A percentile compares a stretch with the other conserved stretches of the same genome.
Evolutionary conservation across 2,113 vertebrate genomes (phyloP).

Genomic region (Labrus mixtus): DNA sequence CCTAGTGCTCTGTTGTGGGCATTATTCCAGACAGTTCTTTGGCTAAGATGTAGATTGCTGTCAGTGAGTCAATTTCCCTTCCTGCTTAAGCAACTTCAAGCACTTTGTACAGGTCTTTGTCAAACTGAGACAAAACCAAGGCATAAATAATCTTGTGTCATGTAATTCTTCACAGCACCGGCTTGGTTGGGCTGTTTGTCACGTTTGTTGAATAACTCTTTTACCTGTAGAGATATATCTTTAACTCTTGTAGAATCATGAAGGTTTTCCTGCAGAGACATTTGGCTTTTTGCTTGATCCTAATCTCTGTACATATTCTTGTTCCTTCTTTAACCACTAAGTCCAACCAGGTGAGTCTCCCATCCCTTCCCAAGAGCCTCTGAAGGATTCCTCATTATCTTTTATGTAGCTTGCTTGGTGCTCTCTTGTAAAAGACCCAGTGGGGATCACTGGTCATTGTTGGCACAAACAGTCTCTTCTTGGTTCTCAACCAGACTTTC

Average conservation of each 20-base stretch:
- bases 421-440: background rate
- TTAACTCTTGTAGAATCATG: background rate
- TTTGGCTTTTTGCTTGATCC: background rate
- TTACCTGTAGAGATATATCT: background rate
- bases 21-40: background rate
- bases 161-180: too few relatives aligned
- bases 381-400: background rate
- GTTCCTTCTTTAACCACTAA: background rate
- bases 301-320: too few relatives aligned
- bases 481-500: background rate
- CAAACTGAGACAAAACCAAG: background rate
- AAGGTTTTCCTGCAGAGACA: background rate
- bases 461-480: background rate
- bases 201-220: background rate
- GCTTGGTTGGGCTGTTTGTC: background rate
- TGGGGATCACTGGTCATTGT: background rate
- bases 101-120: background rate
- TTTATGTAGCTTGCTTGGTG: background rate
- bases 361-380: too few relatives aligned
- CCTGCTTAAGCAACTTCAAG: background rate
- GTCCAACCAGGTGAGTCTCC: background rate
- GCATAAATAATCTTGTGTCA: too few relatives aligned
- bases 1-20: background rate
- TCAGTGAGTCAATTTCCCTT: background rate
- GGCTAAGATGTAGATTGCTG: background rate